Percentiles rank a stretch among this genome's conserved stretches.
phyloP scores from a whole-genome alignment of 2,797 vertebrate species.

The Myotis planiceps region DNA sequence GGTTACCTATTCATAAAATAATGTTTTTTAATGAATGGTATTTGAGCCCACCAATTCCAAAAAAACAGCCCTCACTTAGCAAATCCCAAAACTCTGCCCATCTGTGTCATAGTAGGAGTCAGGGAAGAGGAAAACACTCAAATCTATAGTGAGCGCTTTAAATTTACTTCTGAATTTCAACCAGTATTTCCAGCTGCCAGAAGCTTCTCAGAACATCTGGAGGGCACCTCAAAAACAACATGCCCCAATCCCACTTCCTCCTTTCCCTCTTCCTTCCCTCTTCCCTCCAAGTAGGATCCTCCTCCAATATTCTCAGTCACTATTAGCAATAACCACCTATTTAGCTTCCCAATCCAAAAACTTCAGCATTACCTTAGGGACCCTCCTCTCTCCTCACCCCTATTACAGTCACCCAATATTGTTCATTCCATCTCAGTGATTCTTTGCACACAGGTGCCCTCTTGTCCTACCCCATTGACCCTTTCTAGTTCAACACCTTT shows the following conservation, averaged over 20 bases:
- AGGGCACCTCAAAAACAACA: not conserved
- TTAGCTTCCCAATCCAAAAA: not conserved
- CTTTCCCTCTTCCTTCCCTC: not conserved
- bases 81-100: not conserved
- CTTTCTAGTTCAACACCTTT: not conserved
- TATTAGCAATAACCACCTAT: not conserved
- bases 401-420: not conserved
- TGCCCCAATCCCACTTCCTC: slow-evolving; percentile 37
- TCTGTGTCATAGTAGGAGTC: not conserved
- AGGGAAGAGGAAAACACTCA: not conserved
- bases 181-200: not conserved
- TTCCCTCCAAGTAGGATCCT: not conserved
- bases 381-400: not conserved
- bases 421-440: not conserved
- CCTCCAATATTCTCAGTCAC: not conserved
- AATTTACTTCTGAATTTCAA: not conserved
- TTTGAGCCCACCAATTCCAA: not conserved
- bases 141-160: not conserved
- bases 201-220: not conserved
- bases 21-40: not conserved
- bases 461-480: not conserved
- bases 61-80: not conserved
- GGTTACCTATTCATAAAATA: not conserved
- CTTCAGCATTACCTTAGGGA: not conserved
- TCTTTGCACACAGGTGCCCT: not conserved